Base-by-base conservation (phyloP, 2,797 vertebrate genomes). In the Urosaurus nigricauda region DNA sequence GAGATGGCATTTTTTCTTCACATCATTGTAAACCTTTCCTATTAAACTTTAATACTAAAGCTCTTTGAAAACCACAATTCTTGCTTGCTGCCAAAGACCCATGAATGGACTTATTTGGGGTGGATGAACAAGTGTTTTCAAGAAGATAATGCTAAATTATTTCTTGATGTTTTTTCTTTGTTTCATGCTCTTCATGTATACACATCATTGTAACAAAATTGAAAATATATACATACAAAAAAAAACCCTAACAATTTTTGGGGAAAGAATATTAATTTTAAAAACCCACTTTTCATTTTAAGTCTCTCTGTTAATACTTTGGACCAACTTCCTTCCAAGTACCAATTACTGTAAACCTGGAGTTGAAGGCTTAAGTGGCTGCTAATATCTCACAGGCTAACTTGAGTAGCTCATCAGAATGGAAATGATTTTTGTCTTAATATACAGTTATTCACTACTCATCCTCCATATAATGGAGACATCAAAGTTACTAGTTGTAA, bases 291-390 rank as follows among this genome's bases (percentile, higher is more conserved):
- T 84, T 79, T 40, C n/a, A 40, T 40, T 24, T 21, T 21, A 87
- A 58, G 73, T 58, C 78, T 87, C 86, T 71, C 73, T 81, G 86
- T 80, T 80, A 81, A 81, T 87, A 65, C 70, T 86, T 80, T 74
- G 73, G 83, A 53, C 70, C 40, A 89, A 89, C 40, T 87, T 73
- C 19, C 65, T 84, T 37, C 47, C 35, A 68, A 84, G 81, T 78
- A 78, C 9, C 80, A 88, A 88, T 88, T 77, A 71, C 51, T 71
- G 85, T 80, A 88, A 83, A 87, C 85, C 53, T 81, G 35, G 47
- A 21, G 60, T 56, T 73, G 60, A 85, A 79, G 37, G 51, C 83
- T 73, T 85, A 89, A 84, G 63, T 71, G 29, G 78, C 65, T 87
- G 70, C 40, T 81, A 85, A 75, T 85, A 89, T 81, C 14, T 35